Evolutionary conservation across 2,797 vertebrate species (phyloP).

Genomic region (Pseudomugil gertrudae): DNA sequence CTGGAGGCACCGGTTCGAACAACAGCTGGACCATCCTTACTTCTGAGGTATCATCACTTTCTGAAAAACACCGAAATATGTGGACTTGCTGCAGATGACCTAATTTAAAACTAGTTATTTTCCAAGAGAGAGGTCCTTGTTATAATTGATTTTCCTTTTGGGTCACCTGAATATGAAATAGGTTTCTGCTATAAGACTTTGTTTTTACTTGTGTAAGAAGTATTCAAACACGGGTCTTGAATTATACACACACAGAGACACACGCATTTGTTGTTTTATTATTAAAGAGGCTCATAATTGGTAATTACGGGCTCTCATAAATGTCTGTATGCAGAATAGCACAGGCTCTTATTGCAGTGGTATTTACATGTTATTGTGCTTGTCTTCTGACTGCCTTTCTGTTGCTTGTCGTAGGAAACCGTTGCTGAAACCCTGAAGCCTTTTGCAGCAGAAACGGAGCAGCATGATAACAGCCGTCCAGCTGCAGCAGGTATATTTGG

Average conservation of each 20-base stretch:
- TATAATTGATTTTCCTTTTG: conserved; percentile 50
- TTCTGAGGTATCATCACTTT: conserved; percentile 79
- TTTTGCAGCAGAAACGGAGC: conserved; percentile 55
- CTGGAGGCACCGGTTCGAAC: conserved; percentile 76
- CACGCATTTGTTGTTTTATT: background rate
- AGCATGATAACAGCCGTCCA: conserved; percentile 46
- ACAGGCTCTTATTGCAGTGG: background rate
- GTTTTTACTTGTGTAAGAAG: conserved; percentile 11
- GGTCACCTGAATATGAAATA: conserved; percentile 59
- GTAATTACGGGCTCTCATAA: background rate
- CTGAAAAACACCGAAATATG: conserved; percentile 11
- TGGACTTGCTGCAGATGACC: conserved; percentile 23
- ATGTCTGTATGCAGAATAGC: background rate
- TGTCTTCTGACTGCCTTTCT: conserved; percentile 7
- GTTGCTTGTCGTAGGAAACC: conserved; percentile 56
- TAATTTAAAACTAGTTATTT: conserved; percentile 29
- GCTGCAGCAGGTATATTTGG: conserved; percentile 56
- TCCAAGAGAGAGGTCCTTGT: conserved; percentile 33
- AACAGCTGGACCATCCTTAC: conserved; percentile 89
- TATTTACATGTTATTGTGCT: background rate
- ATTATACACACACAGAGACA: background rate
- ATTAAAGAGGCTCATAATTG: too few relatives aligned
- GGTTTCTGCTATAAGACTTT: conserved; percentile 44
- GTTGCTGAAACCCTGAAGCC: conserved; percentile 74
- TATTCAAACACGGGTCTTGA: conserved; percentile 4